Percentiles rank a stretch among this genome's conserved stretches.
phyloP scores from a whole-genome alignment of 2,113 vertebrate genomes.

The Microtus oregoni region DNA sequence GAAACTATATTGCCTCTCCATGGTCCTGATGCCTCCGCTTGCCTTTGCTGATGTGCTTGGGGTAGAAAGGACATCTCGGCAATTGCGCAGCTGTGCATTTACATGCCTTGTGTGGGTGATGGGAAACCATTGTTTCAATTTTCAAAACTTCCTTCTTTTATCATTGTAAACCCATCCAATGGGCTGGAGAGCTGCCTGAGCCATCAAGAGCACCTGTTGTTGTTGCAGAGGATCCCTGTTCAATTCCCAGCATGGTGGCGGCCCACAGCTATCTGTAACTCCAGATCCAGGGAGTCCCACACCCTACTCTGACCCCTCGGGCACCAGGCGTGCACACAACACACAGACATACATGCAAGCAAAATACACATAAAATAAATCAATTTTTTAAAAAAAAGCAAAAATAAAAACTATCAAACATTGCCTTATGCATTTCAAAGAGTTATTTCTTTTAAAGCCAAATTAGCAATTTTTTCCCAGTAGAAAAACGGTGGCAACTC shows the following conservation, averaged over 20 bases:
- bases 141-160: background rate
- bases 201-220: background rate
- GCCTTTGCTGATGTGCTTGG: background rate
- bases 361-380: background rate
- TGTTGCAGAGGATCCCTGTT: background rate
- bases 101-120: background rate
- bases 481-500: conserved; percentile 10
- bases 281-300: background rate
- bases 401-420: conserved; percentile 55
- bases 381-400: background rate
- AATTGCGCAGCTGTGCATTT: background rate
- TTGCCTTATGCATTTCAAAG: background rate
- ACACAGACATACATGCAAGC: background rate
- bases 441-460: conserved; percentile 45
- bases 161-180: conserved; percentile 56
- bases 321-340: background rate
- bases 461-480: conserved; percentile 51
- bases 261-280: background rate
- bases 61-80: conserved; percentile 3
- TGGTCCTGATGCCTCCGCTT: background rate
- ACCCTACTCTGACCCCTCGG: background rate
- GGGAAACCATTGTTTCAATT: background rate
- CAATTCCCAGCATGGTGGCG: background rate
- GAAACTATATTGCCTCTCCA: conserved; percentile 18
- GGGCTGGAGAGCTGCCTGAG: background rate